Percentiles rank a stretch among this genome's conserved stretches.
Evolutionary conservation across 2,888 invertebrate genomes (phyloP).

Genomic region (Rhagonycha lutea): DNA sequence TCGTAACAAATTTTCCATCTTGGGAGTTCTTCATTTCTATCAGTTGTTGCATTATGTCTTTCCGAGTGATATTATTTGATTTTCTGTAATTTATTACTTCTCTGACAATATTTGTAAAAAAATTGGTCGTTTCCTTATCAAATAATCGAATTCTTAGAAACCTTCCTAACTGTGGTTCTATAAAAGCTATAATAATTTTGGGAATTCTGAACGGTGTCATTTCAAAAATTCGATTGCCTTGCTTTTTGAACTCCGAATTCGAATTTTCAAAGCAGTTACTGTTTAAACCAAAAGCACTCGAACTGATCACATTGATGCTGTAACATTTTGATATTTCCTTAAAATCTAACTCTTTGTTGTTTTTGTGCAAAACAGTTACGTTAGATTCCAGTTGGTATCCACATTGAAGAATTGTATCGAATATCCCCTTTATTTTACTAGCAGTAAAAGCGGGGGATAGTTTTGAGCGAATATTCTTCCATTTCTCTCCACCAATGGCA

Average conservation of each 20-base stretch:
- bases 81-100: too few relatives aligned
- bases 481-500: conserved; percentile 58
- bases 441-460: conserved; percentile 68
- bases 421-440: conserved; percentile 68
- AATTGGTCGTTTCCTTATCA: too few relatives aligned
- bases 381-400: neutral
- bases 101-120: too few relatives aligned
- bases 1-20: too few relatives aligned
- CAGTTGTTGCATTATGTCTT: too few relatives aligned
- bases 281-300: conserved; percentile 62
- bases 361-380: too few relatives aligned
- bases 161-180: too few relatives aligned
- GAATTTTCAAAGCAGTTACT: conserved; percentile 57
- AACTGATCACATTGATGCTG: conserved; percentile 62
- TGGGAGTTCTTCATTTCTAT: too few relatives aligned
- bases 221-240: neutral
- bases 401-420: conserved; percentile 58
- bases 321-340: conserved; percentile 59
- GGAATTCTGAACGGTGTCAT: neutral
- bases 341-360: conserved; percentile 27
- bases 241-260: neutral
- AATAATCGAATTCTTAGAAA: too few relatives aligned
- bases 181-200: too few relatives aligned
- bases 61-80: too few relatives aligned
- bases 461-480: conserved; percentile 64